These are phyloP conservation scores for Echinometra lucunter DNA, from an alignment of 53 echinoderm and acorn worm species.

Conservation along the genomic window DNA sequence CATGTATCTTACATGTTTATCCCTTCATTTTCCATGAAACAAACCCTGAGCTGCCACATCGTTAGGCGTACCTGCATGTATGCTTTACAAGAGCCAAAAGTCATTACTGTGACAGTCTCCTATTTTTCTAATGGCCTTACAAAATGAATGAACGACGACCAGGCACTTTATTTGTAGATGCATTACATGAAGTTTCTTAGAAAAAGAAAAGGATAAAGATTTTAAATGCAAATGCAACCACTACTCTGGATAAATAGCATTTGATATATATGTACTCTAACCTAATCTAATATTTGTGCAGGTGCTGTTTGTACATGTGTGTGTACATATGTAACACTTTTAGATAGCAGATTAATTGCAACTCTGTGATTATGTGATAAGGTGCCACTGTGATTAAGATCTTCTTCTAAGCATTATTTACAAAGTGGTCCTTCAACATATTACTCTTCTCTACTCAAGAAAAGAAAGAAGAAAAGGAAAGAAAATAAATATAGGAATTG, in stretches of 20 bases:
- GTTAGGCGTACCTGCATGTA: too few relatives aligned
- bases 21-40: too few relatives aligned
- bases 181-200: neutral
- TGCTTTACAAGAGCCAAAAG: too few relatives aligned
- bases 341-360: neutral
- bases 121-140: too few relatives aligned
- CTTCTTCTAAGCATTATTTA: neutral
- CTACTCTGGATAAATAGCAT: neutral
- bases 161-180: neutral
- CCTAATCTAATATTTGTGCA: neutral
- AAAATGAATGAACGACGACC: too few relatives aligned
- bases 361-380: neutral
- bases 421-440: too few relatives aligned
- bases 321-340: neutral
- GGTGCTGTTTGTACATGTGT: neutral
- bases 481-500: too few relatives aligned
- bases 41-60: too few relatives aligned
- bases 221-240: neutral
- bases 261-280: neutral
- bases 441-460: too few relatives aligned
- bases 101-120: too few relatives aligned
- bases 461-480: too few relatives aligned
- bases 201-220: too few relatives aligned
- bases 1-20: neutral
- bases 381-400: neutral